Evolutionary conservation across 2,888 invertebrate species (phyloP).

Genomic region (Pristionchus maxplancki): DNA sequence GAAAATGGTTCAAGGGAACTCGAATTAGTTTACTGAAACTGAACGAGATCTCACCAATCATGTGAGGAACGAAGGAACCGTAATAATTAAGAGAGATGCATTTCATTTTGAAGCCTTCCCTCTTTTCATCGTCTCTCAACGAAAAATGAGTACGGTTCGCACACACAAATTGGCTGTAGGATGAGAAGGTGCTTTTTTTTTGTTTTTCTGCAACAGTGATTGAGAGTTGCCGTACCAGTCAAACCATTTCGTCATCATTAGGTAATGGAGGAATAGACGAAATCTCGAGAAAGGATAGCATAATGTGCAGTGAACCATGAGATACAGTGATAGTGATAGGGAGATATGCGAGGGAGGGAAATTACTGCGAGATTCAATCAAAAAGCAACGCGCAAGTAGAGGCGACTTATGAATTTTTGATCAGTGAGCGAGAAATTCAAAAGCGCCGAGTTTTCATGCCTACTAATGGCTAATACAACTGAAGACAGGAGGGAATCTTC

Average conservation of each 20-base stretch:
- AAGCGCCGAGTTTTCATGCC: not conserved
- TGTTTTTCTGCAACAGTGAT: not conserved
- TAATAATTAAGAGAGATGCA: constrained; percentile 23
- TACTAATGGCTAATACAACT: not conserved
- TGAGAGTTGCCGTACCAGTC: not conserved
- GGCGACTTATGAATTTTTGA: constrained; percentile 39
- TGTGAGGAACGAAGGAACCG: not conserved
- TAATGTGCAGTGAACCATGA: constrained; percentile 26
- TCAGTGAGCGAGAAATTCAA: not conserved
- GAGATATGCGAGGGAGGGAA: not conserved
- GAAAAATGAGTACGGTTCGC: constrained; percentile 25
- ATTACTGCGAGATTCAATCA: constrained; percentile 15
- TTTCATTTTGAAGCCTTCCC: not conserved
- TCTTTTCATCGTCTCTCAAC: not conserved
- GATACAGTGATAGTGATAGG: not conserved
- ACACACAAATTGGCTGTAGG: constrained; percentile 6
- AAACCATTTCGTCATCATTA: not conserved
- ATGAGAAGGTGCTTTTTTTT: too few relatives aligned
- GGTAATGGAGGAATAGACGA: not conserved
- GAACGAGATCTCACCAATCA: not conserved
- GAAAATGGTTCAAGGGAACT: not conserved
- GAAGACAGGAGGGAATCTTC: not conserved
- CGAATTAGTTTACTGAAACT: not conserved
- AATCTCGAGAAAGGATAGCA: not conserved
- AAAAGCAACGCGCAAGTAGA: constrained; percentile 18